Evolutionary conservation across 2,113 vertebrate genomes (phyloP).

Genomic region (Sterrhoptilus dennistouni): DNA sequence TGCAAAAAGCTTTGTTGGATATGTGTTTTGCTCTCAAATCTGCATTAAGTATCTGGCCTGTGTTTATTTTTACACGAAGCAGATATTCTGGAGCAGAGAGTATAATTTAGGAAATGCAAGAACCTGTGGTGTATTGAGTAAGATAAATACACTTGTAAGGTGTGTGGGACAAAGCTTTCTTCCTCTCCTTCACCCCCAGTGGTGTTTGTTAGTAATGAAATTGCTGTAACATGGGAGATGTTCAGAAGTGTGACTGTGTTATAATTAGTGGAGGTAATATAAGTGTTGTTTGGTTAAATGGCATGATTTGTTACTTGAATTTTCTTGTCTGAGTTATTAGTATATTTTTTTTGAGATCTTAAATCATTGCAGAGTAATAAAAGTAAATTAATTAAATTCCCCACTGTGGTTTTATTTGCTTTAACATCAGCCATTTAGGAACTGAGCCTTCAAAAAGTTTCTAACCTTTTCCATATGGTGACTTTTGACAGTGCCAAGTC

Average conservation of each 20-base stretch:
- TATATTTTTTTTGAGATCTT: not conserved
- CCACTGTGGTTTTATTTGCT: slow-evolving; percentile 11
- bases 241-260: not conserved
- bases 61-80: slow-evolving; percentile 26
- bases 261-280: not conserved
- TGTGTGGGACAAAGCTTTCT: not conserved
- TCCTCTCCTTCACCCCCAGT: not conserved
- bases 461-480: slow-evolving; percentile 63
- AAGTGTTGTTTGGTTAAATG: not conserved
- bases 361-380: slow-evolving; percentile 1
- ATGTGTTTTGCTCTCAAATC: not conserved
- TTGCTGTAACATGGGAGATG: not conserved
- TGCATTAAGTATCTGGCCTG: not conserved
- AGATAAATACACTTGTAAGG: not conserved
- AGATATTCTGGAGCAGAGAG: not conserved
- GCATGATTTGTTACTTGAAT: not conserved
- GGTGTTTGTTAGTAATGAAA: slow-evolving; percentile 1
- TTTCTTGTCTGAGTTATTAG: not conserved
- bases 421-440: slow-evolving; percentile 21
- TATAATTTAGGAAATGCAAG: slow-evolving; percentile 20
- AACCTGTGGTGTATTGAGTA: not conserved
- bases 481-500: slow-evolving; percentile 43
- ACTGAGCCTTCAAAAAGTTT: slow-evolving; percentile 31
- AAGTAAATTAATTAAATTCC: slow-evolving; percentile 44
- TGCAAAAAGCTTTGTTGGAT: slow-evolving; percentile 1